phyloP scores from a whole-genome alignment of 1,140 invertebrate species.

The Procambarus clarkii region DNA sequence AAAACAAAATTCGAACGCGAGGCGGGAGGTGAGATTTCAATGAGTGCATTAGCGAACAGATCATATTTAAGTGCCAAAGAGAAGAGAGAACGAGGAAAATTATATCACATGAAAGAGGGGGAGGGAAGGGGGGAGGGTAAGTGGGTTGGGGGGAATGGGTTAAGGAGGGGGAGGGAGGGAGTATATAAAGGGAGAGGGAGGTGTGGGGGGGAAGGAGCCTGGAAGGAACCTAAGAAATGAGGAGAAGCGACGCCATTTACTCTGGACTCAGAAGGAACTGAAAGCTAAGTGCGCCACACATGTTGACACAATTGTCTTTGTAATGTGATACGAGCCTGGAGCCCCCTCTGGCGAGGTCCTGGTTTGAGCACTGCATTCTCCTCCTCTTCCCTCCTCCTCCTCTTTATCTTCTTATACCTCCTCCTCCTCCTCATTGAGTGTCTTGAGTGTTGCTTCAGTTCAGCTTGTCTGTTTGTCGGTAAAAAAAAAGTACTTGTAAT shows the following conservation, averaged over 20 bases:
- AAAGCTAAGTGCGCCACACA: constrained; percentile 33
- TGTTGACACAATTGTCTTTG: constrained; percentile 52
- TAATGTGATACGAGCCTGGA: constrained; percentile 37
- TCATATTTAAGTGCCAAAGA: constrained; percentile 69
- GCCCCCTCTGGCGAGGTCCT: neutral
- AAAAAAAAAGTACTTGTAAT: too few species aligned
- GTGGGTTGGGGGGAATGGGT: neutral
- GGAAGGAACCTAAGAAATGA: neutral
- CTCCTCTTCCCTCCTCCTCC: too few species aligned
- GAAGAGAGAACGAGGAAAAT: constrained; percentile 66
- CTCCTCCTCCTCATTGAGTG: too few species aligned
- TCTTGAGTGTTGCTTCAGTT: too few species aligned
- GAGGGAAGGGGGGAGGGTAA: neutral
- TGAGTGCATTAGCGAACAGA: constrained; percentile 69
- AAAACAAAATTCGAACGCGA: constrained; percentile 15
- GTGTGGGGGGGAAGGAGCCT: neutral
- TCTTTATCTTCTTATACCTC: too few species aligned
- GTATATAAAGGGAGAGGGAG: neutral
- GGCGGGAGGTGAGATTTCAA: constrained; percentile 64
- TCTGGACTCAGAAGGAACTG: constrained; percentile 42
- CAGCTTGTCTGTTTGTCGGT: too few species aligned
- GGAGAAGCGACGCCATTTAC: constrained; percentile 13
- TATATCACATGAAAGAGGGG: constrained; percentile 61
- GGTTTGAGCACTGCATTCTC: neutral
- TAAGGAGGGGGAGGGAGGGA: neutral